A percentile compares a stretch with the other conserved stretches of the same genome.
These are phyloP conservation scores for Vultur gryphus DNA, from an alignment of 2,797 vertebrate genomes.

Conservation along the genomic window DNA sequence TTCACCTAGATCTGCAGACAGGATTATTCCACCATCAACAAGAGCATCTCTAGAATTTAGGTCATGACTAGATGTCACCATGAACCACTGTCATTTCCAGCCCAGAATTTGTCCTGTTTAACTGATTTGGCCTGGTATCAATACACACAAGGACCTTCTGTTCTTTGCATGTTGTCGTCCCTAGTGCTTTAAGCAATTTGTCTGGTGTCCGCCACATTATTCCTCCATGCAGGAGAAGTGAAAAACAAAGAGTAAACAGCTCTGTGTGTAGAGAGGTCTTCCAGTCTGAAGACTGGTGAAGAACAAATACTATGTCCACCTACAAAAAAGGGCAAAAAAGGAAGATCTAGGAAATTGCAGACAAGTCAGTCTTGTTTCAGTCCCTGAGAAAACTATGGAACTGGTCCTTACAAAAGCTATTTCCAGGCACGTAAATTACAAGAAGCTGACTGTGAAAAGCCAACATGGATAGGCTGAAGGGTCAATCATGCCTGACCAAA, in stretches of 20 bases:
- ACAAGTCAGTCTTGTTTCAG: neutral
- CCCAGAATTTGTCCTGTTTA: neutral
- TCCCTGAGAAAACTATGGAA: neutral
- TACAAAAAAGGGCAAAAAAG: neutral
- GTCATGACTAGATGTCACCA: neutral
- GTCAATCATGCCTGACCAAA: neutral
- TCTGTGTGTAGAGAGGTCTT: neutral
- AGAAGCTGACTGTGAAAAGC: neutral
- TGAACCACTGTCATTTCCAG: neutral
- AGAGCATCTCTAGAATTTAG: neutral
- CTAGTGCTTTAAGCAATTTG: neutral
- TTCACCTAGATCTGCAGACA: neutral
- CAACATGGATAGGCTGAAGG: neutral
- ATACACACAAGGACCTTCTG: neutral
- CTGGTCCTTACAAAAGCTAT: neutral
- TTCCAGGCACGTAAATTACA: neutral
- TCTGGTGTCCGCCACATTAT: neutral
- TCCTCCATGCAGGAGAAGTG: neutral
- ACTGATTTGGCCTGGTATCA: neutral
- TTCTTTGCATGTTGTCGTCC: neutral
- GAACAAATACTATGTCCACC: neutral
- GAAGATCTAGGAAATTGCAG: neutral
- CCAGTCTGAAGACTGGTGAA: neutral
- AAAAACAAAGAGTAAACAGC: neutral
- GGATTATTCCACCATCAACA: neutral